Evolutionary conservation across 2,797 vertebrate genomes (phyloP), one percentile per base, ranked within the genome.

Genomic region (Galagoides demidoff): DNA sequence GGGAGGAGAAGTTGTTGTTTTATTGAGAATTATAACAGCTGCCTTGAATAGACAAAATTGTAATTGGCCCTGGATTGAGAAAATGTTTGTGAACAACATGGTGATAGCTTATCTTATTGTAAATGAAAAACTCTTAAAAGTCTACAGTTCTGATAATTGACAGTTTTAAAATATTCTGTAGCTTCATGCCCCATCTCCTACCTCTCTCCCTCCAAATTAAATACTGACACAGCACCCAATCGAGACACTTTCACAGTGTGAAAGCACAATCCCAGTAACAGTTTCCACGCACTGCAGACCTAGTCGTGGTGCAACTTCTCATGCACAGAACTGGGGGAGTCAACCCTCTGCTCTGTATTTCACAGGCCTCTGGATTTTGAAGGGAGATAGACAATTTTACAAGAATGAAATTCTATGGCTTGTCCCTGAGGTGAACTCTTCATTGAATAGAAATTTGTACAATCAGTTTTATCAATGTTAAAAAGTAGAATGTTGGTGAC

Each of bases 401-500:
- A 66, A 78, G 39, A 84, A 73, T 76, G 22, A 73, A 93, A 79
- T 64, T 31, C 43, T 43, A 7, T 61, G 43, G 2, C 5, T 66
- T 8, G 68, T 79, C 34, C 70, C 23, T 70, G 7, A 1, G 52
- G 8, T 55, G 77, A 55, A 55, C 5, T 87, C 14, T 29, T 84
- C 12, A 64, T 78, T 86, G 71, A 66, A 45, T 66, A 77, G 10
- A 68, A 31, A 5, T 27, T 81, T 49, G 73, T 73, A 49, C 16
- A 71, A 9, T 73, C 68, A 20, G 7, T 43, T 94, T 83, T 76
- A 79, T 29, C n/a, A 37, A 37, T 45, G 12, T 16, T 79, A 71
- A 81, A 93, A 93, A 52, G 20, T 43, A 92, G 34, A 79, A 55
- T 87, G 90, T 70, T 89, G n/a, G 89, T 37, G 34, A 83, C 89